Conservation (phyloP, 2,888 invertebrate genomes). For the Apantesis nais region DNA sequence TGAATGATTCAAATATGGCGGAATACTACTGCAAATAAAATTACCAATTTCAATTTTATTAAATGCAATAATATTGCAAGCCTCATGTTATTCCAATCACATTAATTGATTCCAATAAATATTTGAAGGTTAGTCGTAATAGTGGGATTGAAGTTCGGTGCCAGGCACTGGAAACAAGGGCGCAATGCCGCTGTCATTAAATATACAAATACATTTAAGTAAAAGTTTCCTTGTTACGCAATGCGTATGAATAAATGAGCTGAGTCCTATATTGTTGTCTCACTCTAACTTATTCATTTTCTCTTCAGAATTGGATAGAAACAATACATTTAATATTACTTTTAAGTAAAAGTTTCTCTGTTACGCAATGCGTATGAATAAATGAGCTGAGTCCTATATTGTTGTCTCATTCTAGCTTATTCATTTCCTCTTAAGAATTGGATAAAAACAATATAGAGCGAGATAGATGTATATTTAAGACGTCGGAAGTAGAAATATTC, state of each 20-base stretch:
- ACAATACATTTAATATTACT: too few species aligned
- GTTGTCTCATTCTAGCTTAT: conserved; percentile 8
- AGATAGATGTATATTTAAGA: neutral
- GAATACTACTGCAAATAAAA: neutral
- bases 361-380: conserved; percentile 48
- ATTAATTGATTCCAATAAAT: conserved; percentile 52
- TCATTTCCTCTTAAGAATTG: neutral
- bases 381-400: conserved; percentile 20
- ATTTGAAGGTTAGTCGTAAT: conserved; percentile 48
- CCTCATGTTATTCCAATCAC: conserved; percentile 17
- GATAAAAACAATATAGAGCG: neutral
- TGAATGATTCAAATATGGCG: neutral
- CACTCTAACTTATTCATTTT: neutral
- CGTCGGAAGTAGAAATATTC: neutral
- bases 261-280: conserved; percentile 24
- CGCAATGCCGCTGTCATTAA: conserved; percentile 47
- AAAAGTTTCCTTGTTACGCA: conserved; percentile 51
- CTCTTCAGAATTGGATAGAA: neutral
- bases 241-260: conserved; percentile 34
- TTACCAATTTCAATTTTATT: neutral
- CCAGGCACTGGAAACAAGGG: conserved; percentile 48
- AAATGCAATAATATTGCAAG: conserved; percentile 5
- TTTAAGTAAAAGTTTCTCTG: too few species aligned
- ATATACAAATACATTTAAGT: conserved; percentile 50
- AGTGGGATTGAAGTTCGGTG: conserved; percentile 36